A percentile compares a stretch with the other conserved stretches of the same genome.
phyloP scores from a whole-genome alignment of 2,113 vertebrate species.

The Lagopus leucura region DNA sequence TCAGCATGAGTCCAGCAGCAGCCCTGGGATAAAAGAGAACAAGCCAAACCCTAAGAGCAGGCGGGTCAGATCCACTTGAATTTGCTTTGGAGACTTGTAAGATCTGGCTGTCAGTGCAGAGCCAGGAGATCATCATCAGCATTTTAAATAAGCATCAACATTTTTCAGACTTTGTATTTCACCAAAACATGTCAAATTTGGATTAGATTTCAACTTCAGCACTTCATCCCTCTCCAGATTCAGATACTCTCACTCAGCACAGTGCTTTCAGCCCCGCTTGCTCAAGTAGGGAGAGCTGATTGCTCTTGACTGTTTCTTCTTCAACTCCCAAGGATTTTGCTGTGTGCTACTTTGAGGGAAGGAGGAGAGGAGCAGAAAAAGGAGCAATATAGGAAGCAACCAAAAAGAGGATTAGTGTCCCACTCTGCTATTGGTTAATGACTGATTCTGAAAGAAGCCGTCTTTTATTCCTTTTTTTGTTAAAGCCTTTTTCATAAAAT shows the following conservation, averaged over 20 bases:
- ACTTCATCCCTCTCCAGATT: neutral
- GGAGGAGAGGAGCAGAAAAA: neutral
- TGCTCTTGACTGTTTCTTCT: neutral
- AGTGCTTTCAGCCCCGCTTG: neutral
- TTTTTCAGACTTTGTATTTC: neutral
- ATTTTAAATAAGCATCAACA: neutral
- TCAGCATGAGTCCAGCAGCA: neutral
- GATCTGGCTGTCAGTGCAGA: neutral
- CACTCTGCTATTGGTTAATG: neutral
- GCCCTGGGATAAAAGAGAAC: neutral
- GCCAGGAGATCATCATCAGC: neutral
- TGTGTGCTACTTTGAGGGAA: neutral
- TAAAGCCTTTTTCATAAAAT: neutral
- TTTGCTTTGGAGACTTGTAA: neutral
- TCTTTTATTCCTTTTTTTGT: neutral
- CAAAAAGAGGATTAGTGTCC: neutral
- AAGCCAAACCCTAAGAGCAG: neutral
- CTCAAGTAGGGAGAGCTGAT: neutral
- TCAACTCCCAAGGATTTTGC: accelerated
- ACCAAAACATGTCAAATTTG: neutral
- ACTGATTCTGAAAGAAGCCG: neutral
- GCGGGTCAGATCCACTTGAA: neutral
- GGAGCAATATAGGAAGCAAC: neutral
- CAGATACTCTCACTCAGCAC: neutral
- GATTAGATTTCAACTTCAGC: neutral